These are phyloP conservation scores for Poecilia wingei DNA, from an alignment of 2,797 vertebrate species.

Conservation along the genomic window DNA sequence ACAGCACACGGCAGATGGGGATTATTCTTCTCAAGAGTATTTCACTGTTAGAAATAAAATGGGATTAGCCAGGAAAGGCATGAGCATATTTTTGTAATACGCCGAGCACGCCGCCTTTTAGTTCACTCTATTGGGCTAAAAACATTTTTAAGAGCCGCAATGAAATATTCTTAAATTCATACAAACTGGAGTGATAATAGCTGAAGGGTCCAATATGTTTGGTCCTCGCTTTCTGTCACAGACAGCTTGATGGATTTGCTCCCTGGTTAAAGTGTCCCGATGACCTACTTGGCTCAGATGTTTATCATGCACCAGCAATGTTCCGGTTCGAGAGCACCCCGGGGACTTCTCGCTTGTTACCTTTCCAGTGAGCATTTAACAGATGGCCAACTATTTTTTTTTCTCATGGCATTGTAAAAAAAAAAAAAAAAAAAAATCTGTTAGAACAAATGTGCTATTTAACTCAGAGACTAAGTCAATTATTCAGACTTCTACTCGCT, in stretches of 20 bases:
- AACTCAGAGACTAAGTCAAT: neutral
- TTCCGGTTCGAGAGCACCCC: slow-evolving; percentile 52
- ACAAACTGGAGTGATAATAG: slow-evolving; percentile 1
- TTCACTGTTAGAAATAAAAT: neutral
- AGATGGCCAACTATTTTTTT: slow-evolving; percentile 46
- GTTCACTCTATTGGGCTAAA: neutral
- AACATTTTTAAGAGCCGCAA: neutral
- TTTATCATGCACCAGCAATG: slow-evolving; percentile 61
- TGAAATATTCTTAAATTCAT: neutral
- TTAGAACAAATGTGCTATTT: neutral
- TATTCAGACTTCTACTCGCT: neutral
- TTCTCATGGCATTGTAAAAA: neutral
- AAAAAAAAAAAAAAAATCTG: neutral
- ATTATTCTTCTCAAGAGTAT: neutral
- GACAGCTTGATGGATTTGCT: slow-evolving; percentile 57
- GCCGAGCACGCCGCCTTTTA: neutral
- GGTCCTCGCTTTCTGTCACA: slow-evolving; percentile 17
- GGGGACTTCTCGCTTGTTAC: slow-evolving; percentile 53
- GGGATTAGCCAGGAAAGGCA: neutral
- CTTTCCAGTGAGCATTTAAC: slow-evolving; percentile 59
- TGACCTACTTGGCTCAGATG: slow-evolving; percentile 71
- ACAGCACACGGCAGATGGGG: slow-evolving; percentile 7
- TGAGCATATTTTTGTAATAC: neutral
- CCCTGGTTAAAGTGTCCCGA: slow-evolving; percentile 46
- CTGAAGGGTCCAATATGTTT: slow-evolving; percentile 3